Evolutionary conservation across 2,113 vertebrate genomes (phyloP).

Genomic region (Chascanopsetta lugubris): DNA sequence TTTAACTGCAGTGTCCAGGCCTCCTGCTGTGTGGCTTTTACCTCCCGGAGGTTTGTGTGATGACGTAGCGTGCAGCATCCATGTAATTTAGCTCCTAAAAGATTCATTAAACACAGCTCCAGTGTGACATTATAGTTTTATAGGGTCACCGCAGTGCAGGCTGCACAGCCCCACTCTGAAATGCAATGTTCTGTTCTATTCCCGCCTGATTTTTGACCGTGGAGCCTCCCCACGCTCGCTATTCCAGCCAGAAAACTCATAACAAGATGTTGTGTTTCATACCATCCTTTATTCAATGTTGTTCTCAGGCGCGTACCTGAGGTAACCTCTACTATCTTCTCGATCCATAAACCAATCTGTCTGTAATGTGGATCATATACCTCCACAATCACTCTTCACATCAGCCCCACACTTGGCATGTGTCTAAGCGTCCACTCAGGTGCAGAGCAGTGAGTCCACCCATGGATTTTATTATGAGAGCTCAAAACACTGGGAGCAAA

Average conservation of each 20-base stretch:
- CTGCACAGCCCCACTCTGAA: slow-evolving; percentile 2
- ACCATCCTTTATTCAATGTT: slow-evolving; percentile 21
- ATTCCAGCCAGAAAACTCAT: slow-evolving; percentile 11
- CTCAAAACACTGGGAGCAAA: too few relatives aligned
- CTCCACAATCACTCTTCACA: not conserved
- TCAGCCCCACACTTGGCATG: not conserved
- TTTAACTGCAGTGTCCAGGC: slow-evolving; percentile 42
- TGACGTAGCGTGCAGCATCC: slow-evolving; percentile 31
- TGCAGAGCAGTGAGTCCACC: too few relatives aligned
- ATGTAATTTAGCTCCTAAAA: slow-evolving; percentile 47
- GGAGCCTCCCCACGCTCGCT: not conserved
- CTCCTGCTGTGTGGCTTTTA: slow-evolving; percentile 33
- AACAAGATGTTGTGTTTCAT: slow-evolving; percentile 37
- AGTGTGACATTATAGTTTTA: slow-evolving; percentile 30
- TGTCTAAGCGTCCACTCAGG: not conserved
- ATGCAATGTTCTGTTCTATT: slow-evolving; percentile 37
- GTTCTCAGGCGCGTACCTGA: not conserved
- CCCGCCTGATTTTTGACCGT: slow-evolving; percentile 5
- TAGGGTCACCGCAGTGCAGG: slow-evolving; percentile 12
- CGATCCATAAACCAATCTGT: too few relatives aligned
- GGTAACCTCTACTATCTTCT: too few relatives aligned
- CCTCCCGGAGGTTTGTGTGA: slow-evolving; percentile 37
- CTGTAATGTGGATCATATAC: not conserved
- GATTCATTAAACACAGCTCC: slow-evolving; percentile 35
- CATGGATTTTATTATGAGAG: too few relatives aligned